Base-by-base conservation (phyloP, 2,113 vertebrate genomes). In the Agapornis roseicollis region DNA sequence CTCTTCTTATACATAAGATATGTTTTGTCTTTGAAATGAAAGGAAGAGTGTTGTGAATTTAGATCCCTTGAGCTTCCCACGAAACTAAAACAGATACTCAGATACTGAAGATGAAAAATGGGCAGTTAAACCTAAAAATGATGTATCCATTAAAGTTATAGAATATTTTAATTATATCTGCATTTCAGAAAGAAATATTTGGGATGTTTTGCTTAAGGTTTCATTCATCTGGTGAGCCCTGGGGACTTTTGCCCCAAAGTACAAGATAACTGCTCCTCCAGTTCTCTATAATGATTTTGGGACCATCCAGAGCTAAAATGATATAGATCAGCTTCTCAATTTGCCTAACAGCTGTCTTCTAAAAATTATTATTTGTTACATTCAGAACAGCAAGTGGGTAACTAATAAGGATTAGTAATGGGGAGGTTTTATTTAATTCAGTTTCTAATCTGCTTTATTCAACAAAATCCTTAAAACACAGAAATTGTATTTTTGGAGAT, bases 351-450 rank as follows among this genome's bases (percentile, higher is more conserved):
- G 78, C 70, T 94, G 79, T 92, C 66, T 93, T 86, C 96, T 91
- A 7, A 5, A 81, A 89, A 91, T 94, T 90, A 49, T 92, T 93
- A 82, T 94, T 96, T 95, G 60, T 42, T 95, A 56, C 55, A 88
- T 95, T 81, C 68, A 85, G 50, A 97, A 82, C 97, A 97, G 96
- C 95, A 96, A 97, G 95, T 86, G 83, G 91, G 91, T 88, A 97
- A 93, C 85, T 97, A 96, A 96, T 96, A 96, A 96, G 93, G 97
- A 96, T 97, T 97, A 97, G 94, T 85, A 94, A 89, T 70, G n/a
- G 78, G 92, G 49, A 95, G 95, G 69, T 89, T 97, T 97, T 94
- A 92, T 97, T 97, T 94, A 95, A 96, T 97, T 96, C 96, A 18
- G 46, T 80, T 96, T 96, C 93, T 96, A 97, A 97, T 92, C 95